Conservation (phyloP, 1,140 invertebrate species). For the Zaprionus inermis region DNA sequence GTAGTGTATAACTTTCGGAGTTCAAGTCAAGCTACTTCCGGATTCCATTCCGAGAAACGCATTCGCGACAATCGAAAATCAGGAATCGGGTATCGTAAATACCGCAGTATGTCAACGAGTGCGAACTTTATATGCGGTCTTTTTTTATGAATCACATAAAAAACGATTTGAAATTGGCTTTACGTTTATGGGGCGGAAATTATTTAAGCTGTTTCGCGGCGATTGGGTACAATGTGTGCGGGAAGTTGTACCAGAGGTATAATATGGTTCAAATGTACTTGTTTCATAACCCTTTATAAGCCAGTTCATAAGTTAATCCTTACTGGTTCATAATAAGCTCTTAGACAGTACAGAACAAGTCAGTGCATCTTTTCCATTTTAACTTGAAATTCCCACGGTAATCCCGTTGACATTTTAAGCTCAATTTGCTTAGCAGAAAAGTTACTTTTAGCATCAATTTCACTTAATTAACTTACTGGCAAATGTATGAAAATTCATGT, state of each 20-base stretch:
- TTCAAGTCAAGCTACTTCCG: background rate
- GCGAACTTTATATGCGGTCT: background rate
- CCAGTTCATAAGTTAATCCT: too few species aligned
- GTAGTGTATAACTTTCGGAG: background rate
- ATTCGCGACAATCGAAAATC: background rate
- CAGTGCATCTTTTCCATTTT: background rate
- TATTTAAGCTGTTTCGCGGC: background rate
- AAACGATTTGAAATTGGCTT: background rate
- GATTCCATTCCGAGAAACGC: background rate
- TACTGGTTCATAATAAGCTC: too few species aligned
- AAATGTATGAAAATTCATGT: slow-evolving; percentile 16
- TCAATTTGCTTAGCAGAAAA: background rate
- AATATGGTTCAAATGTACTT: too few species aligned
- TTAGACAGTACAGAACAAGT: too few species aligned
- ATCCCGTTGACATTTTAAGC: background rate
- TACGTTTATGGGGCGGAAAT: slow-evolving; percentile 1
- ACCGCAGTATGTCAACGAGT: background rate
- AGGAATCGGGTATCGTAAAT: background rate
- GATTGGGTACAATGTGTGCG: background rate
- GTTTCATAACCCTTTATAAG: too few species aligned
- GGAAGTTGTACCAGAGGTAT: background rate
- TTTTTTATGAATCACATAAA: slow-evolving; percentile 1
- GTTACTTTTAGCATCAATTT: background rate
- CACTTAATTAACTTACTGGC: slow-evolving; percentile 7
- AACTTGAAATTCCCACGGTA: background rate